Evolutionary conservation across 2,888 invertebrate genomes (phyloP), one percentile per base, ranked within the genome.

Genomic region (Drosophila paramelanica): DNA sequence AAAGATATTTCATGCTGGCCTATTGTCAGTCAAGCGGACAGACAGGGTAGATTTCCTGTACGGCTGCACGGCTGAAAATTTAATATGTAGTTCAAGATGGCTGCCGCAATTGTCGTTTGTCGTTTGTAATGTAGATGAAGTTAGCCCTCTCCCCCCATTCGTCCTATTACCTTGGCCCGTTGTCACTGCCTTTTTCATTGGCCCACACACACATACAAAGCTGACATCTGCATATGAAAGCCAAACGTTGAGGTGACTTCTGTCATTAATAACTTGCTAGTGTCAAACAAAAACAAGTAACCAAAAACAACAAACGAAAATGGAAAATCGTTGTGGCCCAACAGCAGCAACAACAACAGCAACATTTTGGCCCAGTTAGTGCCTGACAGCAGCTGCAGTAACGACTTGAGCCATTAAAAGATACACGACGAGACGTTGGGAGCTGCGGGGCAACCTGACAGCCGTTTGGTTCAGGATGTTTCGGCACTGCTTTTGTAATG

Each of bases 321-420:
- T 42, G 53, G 11, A 52, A 55, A 42, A 23, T 23, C 20, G 60
- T 69, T 68, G 42, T 41, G 41, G 55, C 36, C 56, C 46, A 53
- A 36, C 17, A 56, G 39, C 51, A 53, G 31, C 17, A 51, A 38
- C 51, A 57, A 42, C 17, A 56, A 31, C 43, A 46, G 41, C 43
- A 49, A 56, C 31, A 72, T 59, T 52, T 64, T 73, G 68, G 74
- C 64, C 78, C 78, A 78, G 78, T 78, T 75, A 78, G 57, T 68
- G 60, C 27, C 65, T 58, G 74, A 73, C 61, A 75, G 77, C 84
- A 88, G 87, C 87, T 83, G 89, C 83, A 83, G 73, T 88, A 86
- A 83, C 87, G 83, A 88, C 89, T 88, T 88, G 60, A 77, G 89
- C 89, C 89, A 88, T 88, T 88, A 88, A 83, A 83, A 77, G 73